These are phyloP conservation scores for Meloe dianella DNA, from an alignment of 2,888 invertebrate genomes.

Conservation along the genomic window DNA sequence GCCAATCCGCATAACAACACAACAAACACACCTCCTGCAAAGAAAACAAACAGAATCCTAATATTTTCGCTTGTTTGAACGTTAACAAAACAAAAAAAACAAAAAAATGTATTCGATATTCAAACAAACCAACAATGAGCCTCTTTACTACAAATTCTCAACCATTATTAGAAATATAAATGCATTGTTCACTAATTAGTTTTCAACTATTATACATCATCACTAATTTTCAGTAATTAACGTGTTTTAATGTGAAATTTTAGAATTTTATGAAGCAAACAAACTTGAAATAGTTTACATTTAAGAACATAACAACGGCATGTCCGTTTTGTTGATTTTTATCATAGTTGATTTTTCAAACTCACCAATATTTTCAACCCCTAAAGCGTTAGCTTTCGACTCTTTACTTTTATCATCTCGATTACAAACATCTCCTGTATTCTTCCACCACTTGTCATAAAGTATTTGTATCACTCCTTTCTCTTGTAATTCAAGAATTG, in stretches of 20 bases:
- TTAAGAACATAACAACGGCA: not conserved
- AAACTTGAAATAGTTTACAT: not conserved
- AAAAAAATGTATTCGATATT: not conserved
- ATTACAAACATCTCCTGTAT: conserved; percentile 89
- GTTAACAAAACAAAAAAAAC: too few relatives aligned
- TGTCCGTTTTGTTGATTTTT: conserved; percentile 2
- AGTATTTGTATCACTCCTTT: conserved; percentile 91
- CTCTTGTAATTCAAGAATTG: conserved; percentile 93
- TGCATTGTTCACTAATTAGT: too few relatives aligned
- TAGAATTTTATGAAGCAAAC: too few relatives aligned
- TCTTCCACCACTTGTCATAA: conserved; percentile 99
- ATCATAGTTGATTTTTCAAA: conserved; percentile 26
- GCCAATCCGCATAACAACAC: conserved; percentile 92
- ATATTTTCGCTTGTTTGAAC: not conserved
- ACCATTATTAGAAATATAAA: not conserved
- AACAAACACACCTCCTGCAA: conserved; percentile 92
- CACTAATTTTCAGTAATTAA: too few relatives aligned
- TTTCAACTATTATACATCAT: too few relatives aligned
- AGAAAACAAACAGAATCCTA: conserved; percentile 18
- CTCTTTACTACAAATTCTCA: not conserved
- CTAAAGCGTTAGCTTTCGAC: conserved; percentile 90
- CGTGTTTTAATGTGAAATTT: too few relatives aligned
- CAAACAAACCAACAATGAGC: not conserved
- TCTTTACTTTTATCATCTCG: conserved; percentile 88
- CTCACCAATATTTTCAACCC: conserved; percentile 85